Percentiles rank a stretch among this genome's conserved stretches.
Conservation (phyloP, 2,797 vertebrate genomes). For the Glyptemys insculpta region DNA sequence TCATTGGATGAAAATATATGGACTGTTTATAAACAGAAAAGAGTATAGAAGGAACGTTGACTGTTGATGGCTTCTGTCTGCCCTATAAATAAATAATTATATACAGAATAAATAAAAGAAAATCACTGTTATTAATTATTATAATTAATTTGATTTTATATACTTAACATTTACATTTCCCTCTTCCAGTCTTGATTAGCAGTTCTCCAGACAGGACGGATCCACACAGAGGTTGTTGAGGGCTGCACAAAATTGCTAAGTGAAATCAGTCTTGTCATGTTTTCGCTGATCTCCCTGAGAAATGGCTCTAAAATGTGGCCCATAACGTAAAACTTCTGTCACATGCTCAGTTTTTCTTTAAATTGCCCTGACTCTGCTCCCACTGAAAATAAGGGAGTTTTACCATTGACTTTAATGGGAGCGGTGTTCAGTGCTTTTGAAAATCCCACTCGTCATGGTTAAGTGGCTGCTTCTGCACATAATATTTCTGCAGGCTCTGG, state of each 20-base stretch:
- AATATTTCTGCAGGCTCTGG: not conserved
- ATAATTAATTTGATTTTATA: constrained; percentile 36
- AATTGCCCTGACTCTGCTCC: not conserved
- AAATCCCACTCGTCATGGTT: not conserved
- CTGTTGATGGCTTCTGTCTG: constrained; percentile 34
- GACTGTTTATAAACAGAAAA: constrained; percentile 16
- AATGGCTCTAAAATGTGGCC: constrained; percentile 4
- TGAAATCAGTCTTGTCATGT: not conserved
- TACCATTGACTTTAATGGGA: not conserved
- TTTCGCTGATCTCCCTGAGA: constrained; percentile 16
- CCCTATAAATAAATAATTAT: constrained; percentile 62
- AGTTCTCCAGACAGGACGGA: constrained; percentile 40
- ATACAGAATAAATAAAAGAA: not conserved
- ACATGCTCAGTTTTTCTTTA: constrained; percentile 2
- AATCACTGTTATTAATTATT: constrained; percentile 1
- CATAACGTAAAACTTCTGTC: not conserved
- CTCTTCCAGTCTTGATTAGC: constrained; percentile 52
- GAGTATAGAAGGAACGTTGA: not conserved
- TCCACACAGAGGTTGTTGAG: constrained; percentile 41
- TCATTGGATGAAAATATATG: constrained; percentile 61
- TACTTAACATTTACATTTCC: constrained; percentile 58
- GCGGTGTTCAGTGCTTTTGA: not conserved
- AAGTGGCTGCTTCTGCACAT: not conserved
- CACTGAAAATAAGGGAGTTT: not conserved
- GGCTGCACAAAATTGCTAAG: constrained; percentile 2